Conservation (phyloP, 2,113 vertebrate species). For the Panurus biarmicus region DNA sequence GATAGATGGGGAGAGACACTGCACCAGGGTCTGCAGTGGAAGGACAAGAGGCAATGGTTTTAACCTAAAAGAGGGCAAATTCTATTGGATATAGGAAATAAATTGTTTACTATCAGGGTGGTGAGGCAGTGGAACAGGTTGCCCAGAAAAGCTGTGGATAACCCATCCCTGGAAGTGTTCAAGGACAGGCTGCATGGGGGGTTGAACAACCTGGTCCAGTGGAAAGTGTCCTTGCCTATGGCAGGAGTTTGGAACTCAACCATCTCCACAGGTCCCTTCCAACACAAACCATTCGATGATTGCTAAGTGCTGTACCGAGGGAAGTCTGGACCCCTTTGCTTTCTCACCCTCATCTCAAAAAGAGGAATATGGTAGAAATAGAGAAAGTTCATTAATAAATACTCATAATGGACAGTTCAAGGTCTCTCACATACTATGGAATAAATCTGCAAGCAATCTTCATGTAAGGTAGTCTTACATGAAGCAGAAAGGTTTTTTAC, state of each 20-base stretch:
- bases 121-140: neutral
- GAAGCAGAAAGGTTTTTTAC: neutral
- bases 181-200: neutral
- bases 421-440: neutral
- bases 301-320: neutral
- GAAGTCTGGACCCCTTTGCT: neutral
- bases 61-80: neutral
- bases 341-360: neutral
- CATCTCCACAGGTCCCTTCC: neutral
- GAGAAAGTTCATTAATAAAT: neutral
- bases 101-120: neutral
- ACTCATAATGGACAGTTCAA: neutral
- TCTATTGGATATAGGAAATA: neutral
- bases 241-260: neutral
- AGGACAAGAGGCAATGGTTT: neutral
- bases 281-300: neutral
- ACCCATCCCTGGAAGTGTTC: neutral
- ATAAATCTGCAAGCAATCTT: neutral
- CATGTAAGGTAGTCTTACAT: neutral
- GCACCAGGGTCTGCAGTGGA: neutral
- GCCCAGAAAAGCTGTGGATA: neutral
- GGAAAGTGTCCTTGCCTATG: neutral
- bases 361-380: neutral
- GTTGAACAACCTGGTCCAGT: neutral
- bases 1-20: neutral